A percentile compares a stretch with the other conserved stretches of the same genome.
Conservation (phyloP, 2,113 vertebrate genomes). For the Xenopus borealis region DNA sequence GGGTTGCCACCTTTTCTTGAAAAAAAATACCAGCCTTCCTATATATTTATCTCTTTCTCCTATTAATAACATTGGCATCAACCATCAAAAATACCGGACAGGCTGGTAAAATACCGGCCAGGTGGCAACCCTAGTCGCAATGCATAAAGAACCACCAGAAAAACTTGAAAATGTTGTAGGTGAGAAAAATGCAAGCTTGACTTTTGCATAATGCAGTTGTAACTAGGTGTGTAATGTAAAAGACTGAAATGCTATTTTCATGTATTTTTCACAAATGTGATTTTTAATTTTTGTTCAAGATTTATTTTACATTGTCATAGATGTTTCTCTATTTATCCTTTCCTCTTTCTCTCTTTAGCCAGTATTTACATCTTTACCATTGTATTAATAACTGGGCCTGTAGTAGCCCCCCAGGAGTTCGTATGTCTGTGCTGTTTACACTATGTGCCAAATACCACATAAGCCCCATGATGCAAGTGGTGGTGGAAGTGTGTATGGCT, state of each 20-base stretch:
- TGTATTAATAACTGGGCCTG: slow-evolving; percentile 75
- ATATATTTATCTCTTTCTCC: no score
- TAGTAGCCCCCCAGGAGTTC: slow-evolving; percentile 80
- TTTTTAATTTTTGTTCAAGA: slow-evolving; percentile 66
- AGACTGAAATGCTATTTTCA: slow-evolving; percentile 81
- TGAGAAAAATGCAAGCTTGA: slow-evolving; percentile 72
- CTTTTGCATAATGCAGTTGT: slow-evolving; percentile 90
- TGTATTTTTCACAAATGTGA: slow-evolving; percentile 93
- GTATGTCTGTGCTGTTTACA: slow-evolving; percentile 51
- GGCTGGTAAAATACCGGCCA: no score
- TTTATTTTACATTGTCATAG: slow-evolving; percentile 85
- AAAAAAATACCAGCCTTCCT: no score
- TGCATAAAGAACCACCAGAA: slow-evolving; percentile 71
- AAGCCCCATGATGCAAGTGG: no score
- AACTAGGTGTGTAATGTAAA: slow-evolving; percentile 78
- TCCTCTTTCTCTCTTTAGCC: slow-evolving; percentile 67
- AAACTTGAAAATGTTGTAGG: slow-evolving; percentile 89
- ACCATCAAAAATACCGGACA: no score
- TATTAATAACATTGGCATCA: no score
- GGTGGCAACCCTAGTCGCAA: no score
- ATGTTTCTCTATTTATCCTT: slow-evolving; percentile 56
- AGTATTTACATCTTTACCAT: slow-evolving; percentile 69
- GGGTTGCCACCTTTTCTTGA: no score
- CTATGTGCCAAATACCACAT: background rate
- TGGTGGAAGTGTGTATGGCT: background rate